Conservation (phyloP, 2,113 vertebrate species). For the Paedocypris sp. region DNA sequence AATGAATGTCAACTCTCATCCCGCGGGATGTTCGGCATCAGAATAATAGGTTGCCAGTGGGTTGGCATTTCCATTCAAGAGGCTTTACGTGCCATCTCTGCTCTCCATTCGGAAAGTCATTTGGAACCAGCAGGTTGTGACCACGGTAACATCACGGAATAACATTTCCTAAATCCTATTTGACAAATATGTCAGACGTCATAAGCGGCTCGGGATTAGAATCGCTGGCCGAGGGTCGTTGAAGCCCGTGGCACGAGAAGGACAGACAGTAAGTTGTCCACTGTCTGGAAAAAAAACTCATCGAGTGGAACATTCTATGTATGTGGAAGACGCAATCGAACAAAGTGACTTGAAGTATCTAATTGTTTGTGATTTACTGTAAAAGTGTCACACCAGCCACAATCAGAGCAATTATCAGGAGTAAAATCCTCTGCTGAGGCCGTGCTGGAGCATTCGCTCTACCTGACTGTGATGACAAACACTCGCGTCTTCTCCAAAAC, state of each 20-base stretch:
- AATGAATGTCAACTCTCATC: constrained; percentile 6
- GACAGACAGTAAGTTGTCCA: too few relatives aligned
- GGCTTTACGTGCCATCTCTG: background rate
- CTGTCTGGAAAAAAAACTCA: too few relatives aligned
- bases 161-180: constrained; percentile 30
- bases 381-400: background rate
- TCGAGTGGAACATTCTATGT: background rate
- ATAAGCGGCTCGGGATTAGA: constrained; percentile 38
- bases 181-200: constrained; percentile 31
- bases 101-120: constrained; percentile 23
- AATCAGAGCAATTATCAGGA: constrained; percentile 4
- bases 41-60: constrained; percentile 14
- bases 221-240: constrained; percentile 24
- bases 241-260: background rate
- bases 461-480: background rate
- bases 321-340: background rate
- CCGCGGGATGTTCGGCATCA: background rate
- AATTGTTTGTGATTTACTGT: constrained; percentile 2
- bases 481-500: background rate
- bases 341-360: background rate
- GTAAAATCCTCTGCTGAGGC: background rate
- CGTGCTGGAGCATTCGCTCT: background rate
- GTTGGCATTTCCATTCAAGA: constrained; percentile 19
- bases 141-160: constrained; percentile 36
- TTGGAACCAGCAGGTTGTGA: constrained; percentile 12